These are phyloP conservation scores for Malurus splendens DNA, from an alignment of 2,797 vertebrate species.

Conservation along the genomic window DNA sequence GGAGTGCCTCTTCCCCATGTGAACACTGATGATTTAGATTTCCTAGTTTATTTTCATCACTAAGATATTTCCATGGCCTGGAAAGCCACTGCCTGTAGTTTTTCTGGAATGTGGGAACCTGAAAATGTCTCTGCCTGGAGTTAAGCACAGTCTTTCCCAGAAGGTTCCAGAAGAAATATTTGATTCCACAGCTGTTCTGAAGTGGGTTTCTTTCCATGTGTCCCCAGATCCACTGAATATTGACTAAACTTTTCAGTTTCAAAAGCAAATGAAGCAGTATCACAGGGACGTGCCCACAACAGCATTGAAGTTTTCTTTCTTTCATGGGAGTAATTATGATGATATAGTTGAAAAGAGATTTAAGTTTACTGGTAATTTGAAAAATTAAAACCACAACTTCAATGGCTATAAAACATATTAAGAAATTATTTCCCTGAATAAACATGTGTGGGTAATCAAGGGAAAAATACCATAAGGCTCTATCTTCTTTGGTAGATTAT, in stretches of 20 bases:
- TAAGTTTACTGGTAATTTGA: background rate
- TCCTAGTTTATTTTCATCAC: background rate
- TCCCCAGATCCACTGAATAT: background rate
- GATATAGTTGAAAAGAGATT: background rate
- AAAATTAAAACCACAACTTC: background rate
- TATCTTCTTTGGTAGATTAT: background rate
- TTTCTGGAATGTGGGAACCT: background rate
- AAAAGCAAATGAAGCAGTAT: background rate
- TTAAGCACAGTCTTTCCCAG: background rate
- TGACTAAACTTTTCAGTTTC: background rate
- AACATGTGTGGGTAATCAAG: accelerated
- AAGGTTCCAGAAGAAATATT: background rate
- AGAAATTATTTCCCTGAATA: background rate
- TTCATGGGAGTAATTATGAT: background rate
- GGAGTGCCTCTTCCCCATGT: background rate
- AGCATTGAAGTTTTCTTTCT: background rate
- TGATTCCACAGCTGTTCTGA: background rate
- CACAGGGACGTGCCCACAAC: background rate
- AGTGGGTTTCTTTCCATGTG: background rate
- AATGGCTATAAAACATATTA: background rate
- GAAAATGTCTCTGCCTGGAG: background rate
- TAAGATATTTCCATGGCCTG: background rate
- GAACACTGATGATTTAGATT: background rate
- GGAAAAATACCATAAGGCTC: accelerated
- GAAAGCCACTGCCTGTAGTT: background rate